Conservation (phyloP, 2,113 vertebrate genomes). For the Platanista minor region DNA sequence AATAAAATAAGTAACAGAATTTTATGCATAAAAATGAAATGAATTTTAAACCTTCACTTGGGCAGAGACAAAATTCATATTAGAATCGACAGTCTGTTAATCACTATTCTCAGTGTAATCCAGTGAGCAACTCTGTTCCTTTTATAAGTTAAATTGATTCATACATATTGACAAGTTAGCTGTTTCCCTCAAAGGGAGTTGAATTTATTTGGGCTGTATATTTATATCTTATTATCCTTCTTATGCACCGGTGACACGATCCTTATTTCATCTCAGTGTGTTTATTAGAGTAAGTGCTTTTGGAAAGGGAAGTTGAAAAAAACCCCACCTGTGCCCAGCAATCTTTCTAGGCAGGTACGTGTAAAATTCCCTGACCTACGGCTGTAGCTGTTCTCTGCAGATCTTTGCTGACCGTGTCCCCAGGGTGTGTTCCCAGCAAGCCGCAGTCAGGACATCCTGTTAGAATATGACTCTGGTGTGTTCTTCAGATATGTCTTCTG, state of each 20-base stretch:
- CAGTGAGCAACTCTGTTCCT: background rate
- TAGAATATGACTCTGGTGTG: background rate
- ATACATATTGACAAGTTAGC: slow-evolving; percentile 66
- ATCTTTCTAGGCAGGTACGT: background rate
- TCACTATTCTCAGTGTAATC: slow-evolving; percentile 23
- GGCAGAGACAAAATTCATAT: slow-evolving; percentile 42
- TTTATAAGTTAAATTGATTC: slow-evolving; percentile 65
- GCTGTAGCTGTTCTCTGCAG: background rate
- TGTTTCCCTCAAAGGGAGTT: slow-evolving; percentile 56
- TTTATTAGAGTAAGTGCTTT: slow-evolving; percentile 53
- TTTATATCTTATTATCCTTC: slow-evolving; percentile 66
- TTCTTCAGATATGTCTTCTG: background rate
- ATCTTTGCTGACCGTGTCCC: background rate
- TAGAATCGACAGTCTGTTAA: slow-evolving; percentile 59
- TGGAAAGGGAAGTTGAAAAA: background rate
- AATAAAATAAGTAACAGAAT: background rate
- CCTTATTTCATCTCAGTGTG: slow-evolving; percentile 58
- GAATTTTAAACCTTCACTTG: slow-evolving; percentile 47
- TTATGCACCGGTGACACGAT: slow-evolving; percentile 45
- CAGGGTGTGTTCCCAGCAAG: background rate
- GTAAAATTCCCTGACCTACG: background rate
- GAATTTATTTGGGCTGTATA: slow-evolving; percentile 63
- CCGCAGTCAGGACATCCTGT: background rate
- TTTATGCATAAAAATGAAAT: slow-evolving; percentile 49
- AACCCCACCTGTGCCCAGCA: background rate